These are phyloP conservation scores for Drosophila neotestacea DNA, from an alignment of 2,888 invertebrate genomes.

Conservation along the genomic window DNA sequence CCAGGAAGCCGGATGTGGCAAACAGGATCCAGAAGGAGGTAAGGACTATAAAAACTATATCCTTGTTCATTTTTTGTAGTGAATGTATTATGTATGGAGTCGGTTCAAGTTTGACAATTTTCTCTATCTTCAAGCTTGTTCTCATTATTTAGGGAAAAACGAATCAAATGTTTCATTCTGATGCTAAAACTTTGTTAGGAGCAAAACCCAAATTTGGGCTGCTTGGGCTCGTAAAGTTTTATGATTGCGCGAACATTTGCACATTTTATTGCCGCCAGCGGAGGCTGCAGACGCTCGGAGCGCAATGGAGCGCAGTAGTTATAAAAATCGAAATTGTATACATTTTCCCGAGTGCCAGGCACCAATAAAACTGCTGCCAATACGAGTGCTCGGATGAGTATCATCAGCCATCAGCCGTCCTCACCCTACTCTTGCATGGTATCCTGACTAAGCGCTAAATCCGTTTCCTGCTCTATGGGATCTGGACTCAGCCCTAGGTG, in stretches of 20 bases:
- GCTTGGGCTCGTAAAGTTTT: slow-evolving; percentile 70
- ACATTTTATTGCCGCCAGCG: slow-evolving; percentile 67
- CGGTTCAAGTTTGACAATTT: slow-evolving; percentile 56
- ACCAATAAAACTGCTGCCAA: slow-evolving; percentile 65
- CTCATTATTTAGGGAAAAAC: neutral
- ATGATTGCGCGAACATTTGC: slow-evolving; percentile 66
- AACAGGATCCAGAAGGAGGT: slow-evolving; percentile 55
- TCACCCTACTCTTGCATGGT: slow-evolving; percentile 28
- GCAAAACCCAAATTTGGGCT: slow-evolving; percentile 57
- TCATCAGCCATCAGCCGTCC: neutral
- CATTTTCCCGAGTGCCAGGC: slow-evolving; percentile 70
- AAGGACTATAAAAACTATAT: slow-evolving; percentile 5
- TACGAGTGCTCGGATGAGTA: slow-evolving; percentile 27
- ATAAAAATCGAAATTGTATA: slow-evolving; percentile 81
- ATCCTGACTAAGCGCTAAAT: slow-evolving; percentile 79
- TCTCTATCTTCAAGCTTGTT: slow-evolving; percentile 18
- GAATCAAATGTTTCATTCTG: slow-evolving; percentile 17
- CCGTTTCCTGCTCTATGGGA: slow-evolving; percentile 61
- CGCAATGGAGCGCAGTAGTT: slow-evolving; percentile 62
- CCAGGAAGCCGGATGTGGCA: slow-evolving; percentile 28
- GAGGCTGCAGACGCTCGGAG: slow-evolving; percentile 58
- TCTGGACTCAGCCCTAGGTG: slow-evolving; percentile 29
- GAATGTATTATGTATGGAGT: slow-evolving; percentile 11
- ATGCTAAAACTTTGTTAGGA: slow-evolving; percentile 39
- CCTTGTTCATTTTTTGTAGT: slow-evolving; percentile 42